These are phyloP conservation scores for Sipunculus nudus DNA, from an alignment of 2,888 invertebrate genomes.

Conservation along the genomic window DNA sequence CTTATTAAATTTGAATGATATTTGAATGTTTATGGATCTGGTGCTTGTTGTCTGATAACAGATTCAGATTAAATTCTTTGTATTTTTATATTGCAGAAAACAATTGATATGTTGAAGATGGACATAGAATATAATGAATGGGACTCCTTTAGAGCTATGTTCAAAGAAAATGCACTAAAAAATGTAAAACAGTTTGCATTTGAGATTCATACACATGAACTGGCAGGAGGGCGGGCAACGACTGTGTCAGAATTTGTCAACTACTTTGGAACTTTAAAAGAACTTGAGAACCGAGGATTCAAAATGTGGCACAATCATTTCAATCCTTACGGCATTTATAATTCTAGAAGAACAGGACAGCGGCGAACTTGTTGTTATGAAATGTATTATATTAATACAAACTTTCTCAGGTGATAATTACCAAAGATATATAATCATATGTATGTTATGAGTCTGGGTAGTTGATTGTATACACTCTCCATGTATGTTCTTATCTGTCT, in stretches of 20 bases:
- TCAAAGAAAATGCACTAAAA: constrained; percentile 20
- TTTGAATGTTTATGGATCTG: no score
- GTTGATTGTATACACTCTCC: no score
- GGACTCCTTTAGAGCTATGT: constrained; percentile 27
- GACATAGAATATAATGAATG: constrained; percentile 43
- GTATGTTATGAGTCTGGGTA: no score
- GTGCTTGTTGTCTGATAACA: no score
- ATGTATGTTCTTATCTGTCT: no score
- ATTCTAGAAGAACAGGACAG: constrained; percentile 27
- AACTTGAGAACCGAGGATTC: constrained; percentile 35
- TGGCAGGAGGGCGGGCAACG: not conserved
- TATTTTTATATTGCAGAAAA: constrained; percentile 19
- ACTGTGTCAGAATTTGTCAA: not conserved
- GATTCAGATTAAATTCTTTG: no score
- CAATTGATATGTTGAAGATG: constrained; percentile 38
- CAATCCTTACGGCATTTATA: constrained; percentile 35
- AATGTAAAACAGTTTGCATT: constrained; percentile 41
- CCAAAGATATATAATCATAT: no score
- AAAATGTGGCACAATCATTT: constrained; percentile 27
- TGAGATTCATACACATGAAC: constrained; percentile 23
- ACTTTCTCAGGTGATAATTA: no score
- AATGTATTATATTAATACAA: constrained; percentile 37
- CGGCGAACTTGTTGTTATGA: constrained; percentile 39
- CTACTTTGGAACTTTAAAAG: not conserved
- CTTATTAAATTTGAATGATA: no score